Conservation (phyloP, 2,888 invertebrate species). For the Ormyrus thymus region DNA sequence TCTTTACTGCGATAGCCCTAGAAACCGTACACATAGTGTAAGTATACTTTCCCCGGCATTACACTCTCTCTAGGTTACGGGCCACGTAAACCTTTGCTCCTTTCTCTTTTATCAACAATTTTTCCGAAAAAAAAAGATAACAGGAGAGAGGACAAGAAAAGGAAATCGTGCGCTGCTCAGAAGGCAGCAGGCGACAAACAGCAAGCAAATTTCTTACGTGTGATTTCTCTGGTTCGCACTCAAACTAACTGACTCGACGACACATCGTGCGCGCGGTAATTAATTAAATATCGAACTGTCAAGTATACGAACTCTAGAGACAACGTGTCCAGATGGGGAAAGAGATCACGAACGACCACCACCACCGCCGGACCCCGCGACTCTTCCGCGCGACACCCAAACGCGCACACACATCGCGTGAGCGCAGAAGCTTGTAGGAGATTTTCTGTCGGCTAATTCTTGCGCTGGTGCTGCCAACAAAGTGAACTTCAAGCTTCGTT, state of each 20-base stretch:
- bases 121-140: not conserved
- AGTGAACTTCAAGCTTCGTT: too few species aligned
- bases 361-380: not conserved
- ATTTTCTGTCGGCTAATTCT: conserved; percentile 21
- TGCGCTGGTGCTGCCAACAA: not conserved
- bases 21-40: conserved; percentile 16
- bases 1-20: not conserved
- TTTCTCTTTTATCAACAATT: not conserved
- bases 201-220: too few species aligned
- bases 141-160: too few species aligned
- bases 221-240: not conserved
- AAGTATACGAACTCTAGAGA: conserved; percentile 6
- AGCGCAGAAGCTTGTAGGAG: not conserved
- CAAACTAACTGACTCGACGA: conserved; percentile 8
- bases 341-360: conserved; percentile 12
- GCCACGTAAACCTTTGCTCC: conserved; percentile 40
- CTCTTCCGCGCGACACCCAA: not conserved
- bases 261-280: conserved; percentile 23
- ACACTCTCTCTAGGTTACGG: not conserved
- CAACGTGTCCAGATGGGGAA: conserved; percentile 31
- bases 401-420: conserved; percentile 15
- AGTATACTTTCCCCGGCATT: not conserved
- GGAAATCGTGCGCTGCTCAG: too few species aligned
- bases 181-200: too few species aligned
- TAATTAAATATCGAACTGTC: conserved; percentile 50